phyloP scores from a whole-genome alignment of 2,113 vertebrate genomes.

The Micronycteris hirsuta region DNA sequence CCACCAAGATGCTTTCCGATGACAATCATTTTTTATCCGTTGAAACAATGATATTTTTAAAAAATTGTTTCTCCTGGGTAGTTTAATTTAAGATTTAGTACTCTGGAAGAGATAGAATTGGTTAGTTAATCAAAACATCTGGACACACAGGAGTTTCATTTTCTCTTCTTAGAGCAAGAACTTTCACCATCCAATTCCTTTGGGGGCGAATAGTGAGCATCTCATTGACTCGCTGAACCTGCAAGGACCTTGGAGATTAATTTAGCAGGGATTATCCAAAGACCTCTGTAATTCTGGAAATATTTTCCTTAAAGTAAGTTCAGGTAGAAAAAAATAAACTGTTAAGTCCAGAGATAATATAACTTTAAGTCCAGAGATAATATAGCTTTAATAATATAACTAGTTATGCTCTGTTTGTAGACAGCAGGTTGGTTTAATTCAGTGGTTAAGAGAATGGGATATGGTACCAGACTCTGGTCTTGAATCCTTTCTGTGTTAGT shows the following conservation, averaged over 20 bases:
- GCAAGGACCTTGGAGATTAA: not conserved
- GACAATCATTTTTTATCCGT: not conserved
- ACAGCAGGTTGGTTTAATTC: not conserved
- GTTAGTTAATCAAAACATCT: not conserved
- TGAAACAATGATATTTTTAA: not conserved
- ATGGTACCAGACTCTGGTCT: not conserved
- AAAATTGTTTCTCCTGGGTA: not conserved
- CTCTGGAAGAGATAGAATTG: not conserved
- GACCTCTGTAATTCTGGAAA: not conserved
- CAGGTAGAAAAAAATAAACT: not conserved
- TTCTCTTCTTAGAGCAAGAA: not conserved
- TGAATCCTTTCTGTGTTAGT: not conserved
- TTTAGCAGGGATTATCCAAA: not conserved
- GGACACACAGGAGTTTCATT: not conserved
- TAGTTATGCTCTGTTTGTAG: not conserved
- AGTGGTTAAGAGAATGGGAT: not conserved
- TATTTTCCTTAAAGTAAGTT: not conserved
- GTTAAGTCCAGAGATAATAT: not conserved
- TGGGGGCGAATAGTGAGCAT: not conserved
- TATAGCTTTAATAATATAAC: not conserved
- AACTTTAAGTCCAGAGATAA: not conserved
- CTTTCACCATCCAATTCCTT: not conserved
- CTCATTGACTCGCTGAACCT: not conserved
- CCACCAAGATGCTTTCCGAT: slow-evolving; percentile 30
- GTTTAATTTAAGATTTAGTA: not conserved